Evolutionary conservation across 2,797 vertebrate species (phyloP).

Genomic region (Erpetoichthys calabaricus): DNA sequence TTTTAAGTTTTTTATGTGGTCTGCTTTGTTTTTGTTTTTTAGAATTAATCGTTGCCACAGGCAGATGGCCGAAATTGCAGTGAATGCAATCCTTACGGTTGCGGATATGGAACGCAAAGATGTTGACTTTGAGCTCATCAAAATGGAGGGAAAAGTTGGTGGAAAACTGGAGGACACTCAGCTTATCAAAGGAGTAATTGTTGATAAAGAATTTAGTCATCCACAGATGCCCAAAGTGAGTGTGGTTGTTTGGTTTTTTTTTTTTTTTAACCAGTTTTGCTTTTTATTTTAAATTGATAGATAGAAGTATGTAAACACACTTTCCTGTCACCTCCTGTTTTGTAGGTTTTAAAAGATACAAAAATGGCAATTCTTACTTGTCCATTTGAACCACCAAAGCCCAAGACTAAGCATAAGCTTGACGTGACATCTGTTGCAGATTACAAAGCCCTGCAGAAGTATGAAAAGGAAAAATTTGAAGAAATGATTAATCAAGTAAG

Average conservation of each 20-base stretch:
- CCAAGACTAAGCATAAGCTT: slow-evolving; percentile 98
- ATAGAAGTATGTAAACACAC: too few species aligned
- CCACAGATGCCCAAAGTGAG: slow-evolving; percentile 96
- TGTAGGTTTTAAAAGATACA: slow-evolving; percentile 67
- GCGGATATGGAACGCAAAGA: slow-evolving; percentile 91
- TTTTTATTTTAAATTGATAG: too few species aligned
- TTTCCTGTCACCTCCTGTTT: slow-evolving; percentile 2
- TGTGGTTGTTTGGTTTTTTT: neutral
- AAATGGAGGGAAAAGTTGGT: slow-evolving; percentile 95
- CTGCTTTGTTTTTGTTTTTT: slow-evolving; percentile 1
- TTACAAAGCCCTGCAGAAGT: slow-evolving; percentile 86
- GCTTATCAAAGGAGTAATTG: slow-evolving; percentile 87
- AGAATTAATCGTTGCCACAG: slow-evolving; percentile 95
- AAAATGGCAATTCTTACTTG: slow-evolving; percentile 96
- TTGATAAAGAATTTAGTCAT: slow-evolving; percentile 98
- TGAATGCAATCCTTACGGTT: slow-evolving; percentile 88
- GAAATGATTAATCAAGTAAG: slow-evolving; percentile 89
- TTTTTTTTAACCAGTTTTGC: too few species aligned
- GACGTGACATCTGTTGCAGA: slow-evolving; percentile 92
- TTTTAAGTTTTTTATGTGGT: too few species aligned
- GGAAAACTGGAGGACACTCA: slow-evolving; percentile 93
- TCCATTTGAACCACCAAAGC: slow-evolving; percentile 94
- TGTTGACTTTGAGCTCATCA: slow-evolving; percentile 96
- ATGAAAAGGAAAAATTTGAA: slow-evolving; percentile 88
- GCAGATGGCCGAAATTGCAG: slow-evolving; percentile 96